Conservation (phyloP, 2,113 vertebrate species). For the Amphiprion percula region DNA sequence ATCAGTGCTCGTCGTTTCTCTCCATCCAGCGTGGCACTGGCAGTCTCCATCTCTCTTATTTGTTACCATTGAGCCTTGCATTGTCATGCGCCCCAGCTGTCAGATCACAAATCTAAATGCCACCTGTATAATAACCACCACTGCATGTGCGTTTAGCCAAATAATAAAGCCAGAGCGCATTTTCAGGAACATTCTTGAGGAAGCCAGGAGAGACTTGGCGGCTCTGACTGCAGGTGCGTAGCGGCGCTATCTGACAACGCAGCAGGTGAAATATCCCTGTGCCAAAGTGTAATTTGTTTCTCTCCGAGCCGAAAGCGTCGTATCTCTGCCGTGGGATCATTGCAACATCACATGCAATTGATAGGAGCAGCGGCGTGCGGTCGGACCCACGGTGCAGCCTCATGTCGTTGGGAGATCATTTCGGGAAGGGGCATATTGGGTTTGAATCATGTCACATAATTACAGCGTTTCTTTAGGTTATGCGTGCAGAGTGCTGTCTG, state of each 20-base stretch:
- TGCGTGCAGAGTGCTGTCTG: background rate
- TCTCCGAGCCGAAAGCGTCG: conserved; percentile 15
- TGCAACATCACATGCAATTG: conserved; percentile 17
- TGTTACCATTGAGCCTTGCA: background rate
- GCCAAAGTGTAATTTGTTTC: conserved; percentile 36
- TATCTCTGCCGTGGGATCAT: conserved; percentile 32
- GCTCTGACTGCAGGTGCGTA: conserved; percentile 50
- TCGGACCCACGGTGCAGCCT: background rate
- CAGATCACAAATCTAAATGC: background rate
- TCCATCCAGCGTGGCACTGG: background rate
- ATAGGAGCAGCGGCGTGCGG: conserved; percentile 20
- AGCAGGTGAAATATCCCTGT: conserved; percentile 73
- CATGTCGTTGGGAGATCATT: conserved; percentile 8
- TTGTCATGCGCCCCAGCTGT: background rate
- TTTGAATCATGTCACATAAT: background rate
- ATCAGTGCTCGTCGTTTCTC: background rate
- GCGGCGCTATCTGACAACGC: conserved; percentile 51
- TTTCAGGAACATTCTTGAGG: too few species aligned
- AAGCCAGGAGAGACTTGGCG: background rate
- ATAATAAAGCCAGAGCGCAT: background rate
- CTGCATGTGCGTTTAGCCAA: conserved; percentile 18
- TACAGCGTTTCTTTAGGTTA: background rate
- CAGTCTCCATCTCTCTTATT: conserved; percentile 33
- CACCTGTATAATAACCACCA: conserved; percentile 13
- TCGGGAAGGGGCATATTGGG: conserved; percentile 1